Conservation (phyloP, 2,113 vertebrate genomes). For the Myanophis thanlyinensis region DNA sequence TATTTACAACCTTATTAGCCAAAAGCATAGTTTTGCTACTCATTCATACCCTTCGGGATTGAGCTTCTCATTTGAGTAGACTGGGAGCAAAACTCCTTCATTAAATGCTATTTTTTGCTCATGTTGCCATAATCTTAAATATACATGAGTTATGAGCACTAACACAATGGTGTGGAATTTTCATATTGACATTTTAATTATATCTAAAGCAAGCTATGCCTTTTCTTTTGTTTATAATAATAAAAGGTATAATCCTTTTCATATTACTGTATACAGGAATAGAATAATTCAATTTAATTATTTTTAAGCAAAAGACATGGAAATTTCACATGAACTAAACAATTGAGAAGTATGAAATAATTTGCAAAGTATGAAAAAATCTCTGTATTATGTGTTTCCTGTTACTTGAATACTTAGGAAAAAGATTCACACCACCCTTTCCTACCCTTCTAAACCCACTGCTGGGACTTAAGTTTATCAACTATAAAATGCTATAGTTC, state of each 20-base stretch:
- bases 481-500: not conserved
- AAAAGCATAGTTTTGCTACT: not conserved
- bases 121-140: not conserved
- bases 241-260: not conserved
- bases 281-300: not conserved
- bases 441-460: not conserved
- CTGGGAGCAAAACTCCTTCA: not conserved
- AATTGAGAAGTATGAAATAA: not conserved
- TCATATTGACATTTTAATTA: not conserved
- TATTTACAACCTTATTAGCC: not conserved
- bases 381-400: not conserved
- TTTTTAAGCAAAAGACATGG: not conserved
- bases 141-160: rapidly evolving
- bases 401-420: not conserved
- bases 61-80: not conserved
- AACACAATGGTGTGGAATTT: not conserved
- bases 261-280: rapidly evolving
- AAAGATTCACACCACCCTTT: not conserved
- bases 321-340: not conserved
- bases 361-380: not conserved
- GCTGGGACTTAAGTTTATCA: not conserved
- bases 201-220: not conserved
- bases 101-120: not conserved
- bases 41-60: not conserved
- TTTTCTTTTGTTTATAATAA: rapidly evolving